Percentiles rank a stretch among this genome's conserved stretches.
Evolutionary conservation across 2,888 invertebrate species (phyloP).

Genomic region (Nemurella pictetii): DNA sequence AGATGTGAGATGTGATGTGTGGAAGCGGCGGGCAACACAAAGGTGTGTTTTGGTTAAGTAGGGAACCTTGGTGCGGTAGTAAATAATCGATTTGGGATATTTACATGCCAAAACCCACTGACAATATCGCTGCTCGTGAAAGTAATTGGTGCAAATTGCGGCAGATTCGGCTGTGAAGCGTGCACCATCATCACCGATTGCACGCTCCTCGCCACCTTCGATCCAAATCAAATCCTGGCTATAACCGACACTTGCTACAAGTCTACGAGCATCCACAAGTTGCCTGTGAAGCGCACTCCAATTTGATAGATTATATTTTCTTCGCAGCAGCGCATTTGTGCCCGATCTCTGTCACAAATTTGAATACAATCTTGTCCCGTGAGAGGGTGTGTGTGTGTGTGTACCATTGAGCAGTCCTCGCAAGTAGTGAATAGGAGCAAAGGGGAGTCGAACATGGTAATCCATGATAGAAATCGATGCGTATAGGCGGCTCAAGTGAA

Average conservation of each 20-base stretch:
- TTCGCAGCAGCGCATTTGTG: neutral
- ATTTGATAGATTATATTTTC: neutral
- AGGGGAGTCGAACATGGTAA: neutral
- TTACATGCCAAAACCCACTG: neutral
- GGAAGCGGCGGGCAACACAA: neutral
- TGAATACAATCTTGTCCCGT: neutral
- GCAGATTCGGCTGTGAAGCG: neutral
- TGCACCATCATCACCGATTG: neutral
- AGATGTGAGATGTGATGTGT: neutral
- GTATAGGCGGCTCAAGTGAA: neutral
- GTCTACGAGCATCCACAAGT: too few species aligned
- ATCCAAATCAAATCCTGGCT: too few species aligned
- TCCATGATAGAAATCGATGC: neutral
- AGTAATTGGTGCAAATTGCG: neutral
- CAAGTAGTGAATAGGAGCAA: neutral
- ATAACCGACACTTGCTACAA: too few species aligned
- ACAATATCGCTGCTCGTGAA: neutral
- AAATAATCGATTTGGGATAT: neutral
- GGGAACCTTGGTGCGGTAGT: neutral
- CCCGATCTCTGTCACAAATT: neutral
- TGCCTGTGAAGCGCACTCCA: neutral
- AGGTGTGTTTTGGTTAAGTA: neutral
- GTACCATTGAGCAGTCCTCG: neutral
- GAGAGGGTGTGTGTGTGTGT: neutral
- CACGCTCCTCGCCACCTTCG: too few species aligned